phyloP scores from a whole-genome alignment of 2,888 invertebrate species.

The Ganaspis brasiliensis region DNA sequence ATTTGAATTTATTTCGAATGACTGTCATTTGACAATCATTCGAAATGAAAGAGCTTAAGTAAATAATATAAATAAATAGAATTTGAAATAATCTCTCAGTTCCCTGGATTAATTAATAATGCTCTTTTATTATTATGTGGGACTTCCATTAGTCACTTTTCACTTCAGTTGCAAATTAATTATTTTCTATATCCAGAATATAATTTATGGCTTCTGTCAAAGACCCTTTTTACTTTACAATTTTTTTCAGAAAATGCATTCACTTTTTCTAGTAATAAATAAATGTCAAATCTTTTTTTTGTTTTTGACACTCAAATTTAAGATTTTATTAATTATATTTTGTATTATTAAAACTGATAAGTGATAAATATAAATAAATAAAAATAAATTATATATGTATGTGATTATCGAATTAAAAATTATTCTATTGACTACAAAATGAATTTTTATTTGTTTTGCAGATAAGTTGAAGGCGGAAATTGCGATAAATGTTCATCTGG shows the following conservation, averaged over 20 bases:
- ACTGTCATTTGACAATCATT: no score
- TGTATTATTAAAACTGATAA: background rate
- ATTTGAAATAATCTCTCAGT: background rate
- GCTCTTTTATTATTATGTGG: background rate
- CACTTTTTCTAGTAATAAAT: background rate
- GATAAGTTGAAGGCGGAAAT: constrained; percentile 99
- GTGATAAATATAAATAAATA: background rate
- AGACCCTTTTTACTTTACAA: background rate
- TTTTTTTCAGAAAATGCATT: background rate
- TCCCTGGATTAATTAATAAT: constrained; percentile 3
- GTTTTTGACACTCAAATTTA: no score
- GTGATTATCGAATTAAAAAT: no score
- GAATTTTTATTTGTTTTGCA: constrained; percentile 66
- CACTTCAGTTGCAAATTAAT: background rate
- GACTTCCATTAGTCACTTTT: background rate
- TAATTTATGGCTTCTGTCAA: background rate
- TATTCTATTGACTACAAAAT: background rate
- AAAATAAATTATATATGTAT: no score
- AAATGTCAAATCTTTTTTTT: no score
- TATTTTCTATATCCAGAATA: background rate
- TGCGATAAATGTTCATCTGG: constrained; percentile 99
- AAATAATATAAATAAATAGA: background rate
- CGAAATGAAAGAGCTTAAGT: no score
- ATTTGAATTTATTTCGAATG: background rate
- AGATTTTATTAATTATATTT: no score